Evolutionary conservation across 2,888 invertebrate genomes (phyloP).

Genomic region (Parnassius glacialis): DNA sequence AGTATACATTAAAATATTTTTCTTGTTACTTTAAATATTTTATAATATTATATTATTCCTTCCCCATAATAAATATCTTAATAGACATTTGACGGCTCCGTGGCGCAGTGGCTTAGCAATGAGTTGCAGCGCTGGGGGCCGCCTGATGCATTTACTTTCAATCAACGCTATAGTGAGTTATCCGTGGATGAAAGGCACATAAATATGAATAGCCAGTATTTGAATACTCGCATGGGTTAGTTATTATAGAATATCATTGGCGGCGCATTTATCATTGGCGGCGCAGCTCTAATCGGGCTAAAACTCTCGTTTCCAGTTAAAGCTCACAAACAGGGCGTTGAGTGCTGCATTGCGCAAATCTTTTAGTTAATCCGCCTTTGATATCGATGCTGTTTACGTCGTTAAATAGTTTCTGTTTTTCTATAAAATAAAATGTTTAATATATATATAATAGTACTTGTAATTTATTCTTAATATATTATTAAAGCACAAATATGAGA

Average conservation of each 20-base stretch:
- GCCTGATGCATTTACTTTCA: too few species aligned
- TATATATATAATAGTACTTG: too few species aligned
- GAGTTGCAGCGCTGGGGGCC: too few species aligned
- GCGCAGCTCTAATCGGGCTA: slow-evolving; percentile 14
- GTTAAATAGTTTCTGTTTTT: slow-evolving; percentile 13
- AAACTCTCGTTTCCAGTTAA: slow-evolving; percentile 22
- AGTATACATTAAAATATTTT: too few species aligned
- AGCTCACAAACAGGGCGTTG: slow-evolving; percentile 49
- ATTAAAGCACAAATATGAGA: too few species aligned
- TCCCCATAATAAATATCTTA: too few species aligned
- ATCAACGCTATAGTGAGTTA: too few species aligned
- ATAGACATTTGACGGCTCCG: too few species aligned
- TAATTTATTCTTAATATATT: too few species aligned
- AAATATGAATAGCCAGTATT: slow-evolving; percentile 4
- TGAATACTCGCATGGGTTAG: slow-evolving; percentile 7
- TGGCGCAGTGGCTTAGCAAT: too few species aligned
- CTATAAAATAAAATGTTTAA: slow-evolving; percentile 3
- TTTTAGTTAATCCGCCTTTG: slow-evolving; percentile 17
- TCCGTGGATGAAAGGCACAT: slow-evolving; percentile 2
- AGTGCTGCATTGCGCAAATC: slow-evolving; percentile 30
- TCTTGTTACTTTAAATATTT: too few species aligned
- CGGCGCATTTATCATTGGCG: neutral
- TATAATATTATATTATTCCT: too few species aligned
- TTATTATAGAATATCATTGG: slow-evolving; percentile 10
- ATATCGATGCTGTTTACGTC: slow-evolving; percentile 5